Percentiles rank a stretch among this genome's conserved stretches.
Evolutionary conservation across 2,797 vertebrate species (phyloP).

Genomic region (Falco columbarius): DNA sequence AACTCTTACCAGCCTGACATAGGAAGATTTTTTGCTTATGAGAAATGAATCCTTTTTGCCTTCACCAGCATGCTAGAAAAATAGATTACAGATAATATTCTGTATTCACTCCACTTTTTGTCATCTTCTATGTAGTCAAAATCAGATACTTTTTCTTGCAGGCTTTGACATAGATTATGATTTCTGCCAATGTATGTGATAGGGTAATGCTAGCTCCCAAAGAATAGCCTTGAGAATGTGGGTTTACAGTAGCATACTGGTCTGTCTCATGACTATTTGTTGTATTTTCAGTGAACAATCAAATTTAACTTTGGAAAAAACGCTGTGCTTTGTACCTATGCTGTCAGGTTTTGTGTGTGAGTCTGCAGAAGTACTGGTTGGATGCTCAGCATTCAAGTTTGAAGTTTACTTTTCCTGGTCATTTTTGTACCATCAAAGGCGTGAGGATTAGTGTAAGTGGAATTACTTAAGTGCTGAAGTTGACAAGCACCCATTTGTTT

Average conservation of each 20-base stretch:
- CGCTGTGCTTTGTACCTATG: not conserved
- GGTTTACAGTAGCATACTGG: not conserved
- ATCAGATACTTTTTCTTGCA: not conserved
- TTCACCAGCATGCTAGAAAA: too few species aligned
- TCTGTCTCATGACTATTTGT: not conserved
- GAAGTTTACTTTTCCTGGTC: not conserved
- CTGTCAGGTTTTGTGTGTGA: not conserved
- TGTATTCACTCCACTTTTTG: not conserved
- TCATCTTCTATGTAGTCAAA: not conserved
- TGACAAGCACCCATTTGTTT: not conserved
- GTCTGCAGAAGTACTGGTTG: not conserved
- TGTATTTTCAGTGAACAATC: not conserved
- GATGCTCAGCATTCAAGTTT: not conserved
- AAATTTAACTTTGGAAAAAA: not conserved
- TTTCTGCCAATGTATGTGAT: not conserved
- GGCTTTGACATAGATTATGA: not conserved
- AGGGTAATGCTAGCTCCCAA: not conserved
- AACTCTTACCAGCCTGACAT: not conserved
- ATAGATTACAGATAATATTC: not conserved
- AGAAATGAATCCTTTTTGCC: not conserved
- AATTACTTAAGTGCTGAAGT: not conserved
- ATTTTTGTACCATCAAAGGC: not conserved
- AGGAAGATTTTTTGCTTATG: not conserved
- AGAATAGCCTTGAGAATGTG: not conserved
- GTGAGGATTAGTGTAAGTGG: not conserved